Base-by-base conservation (phyloP, 2,888 invertebrate genomes). In the Anoncus sp. region DNA sequence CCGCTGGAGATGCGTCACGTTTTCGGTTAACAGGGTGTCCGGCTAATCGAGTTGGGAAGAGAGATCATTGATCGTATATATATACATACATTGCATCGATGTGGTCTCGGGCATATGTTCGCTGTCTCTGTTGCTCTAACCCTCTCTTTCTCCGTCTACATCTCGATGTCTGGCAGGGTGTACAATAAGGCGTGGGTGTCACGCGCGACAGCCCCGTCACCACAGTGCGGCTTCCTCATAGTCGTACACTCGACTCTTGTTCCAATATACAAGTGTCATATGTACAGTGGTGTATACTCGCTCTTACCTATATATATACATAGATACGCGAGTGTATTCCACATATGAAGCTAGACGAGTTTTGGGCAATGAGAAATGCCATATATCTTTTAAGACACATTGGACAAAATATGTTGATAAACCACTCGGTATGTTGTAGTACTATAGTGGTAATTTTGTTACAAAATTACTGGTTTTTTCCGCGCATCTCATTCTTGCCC, bases 11-110 rank as follows among this genome's bases (percentile, higher is more conserved):
- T 75, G 77, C 75, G 78, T 81, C 80, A 81, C 80, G 78, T 78
- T 76, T 72, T 75, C 69, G 80, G 69, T 75, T 81, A 81, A 81
- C 78, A 76, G 67, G 67, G 71, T 79, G 76, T 74, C 76, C 62
- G 62, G 74, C 76, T 77, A 81, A 81, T 81, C 76, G 79, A 79
- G 59, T 67, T 78, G 77, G 62, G 69, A 70, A 66, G 60, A 73
- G 51, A 70, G 77, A 77, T 77, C 77, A 70, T 70, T 65, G 77
- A 78, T 78, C 74, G 77, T 40, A 16, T 49, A 49, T 49, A 49
- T 66, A 43, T 66, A 53, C 7, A 65, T 59, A 27, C 38, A 65
- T 43, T 31, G 47, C 53, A 40, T 62, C 77, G 38, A 38, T 40
- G 67, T n/a, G 40, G 51, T 65, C 71, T 35, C 45, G 31, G 31